phyloP scores from a whole-genome alignment of 1,140 invertebrate species.

The Bombus waltoni region DNA sequence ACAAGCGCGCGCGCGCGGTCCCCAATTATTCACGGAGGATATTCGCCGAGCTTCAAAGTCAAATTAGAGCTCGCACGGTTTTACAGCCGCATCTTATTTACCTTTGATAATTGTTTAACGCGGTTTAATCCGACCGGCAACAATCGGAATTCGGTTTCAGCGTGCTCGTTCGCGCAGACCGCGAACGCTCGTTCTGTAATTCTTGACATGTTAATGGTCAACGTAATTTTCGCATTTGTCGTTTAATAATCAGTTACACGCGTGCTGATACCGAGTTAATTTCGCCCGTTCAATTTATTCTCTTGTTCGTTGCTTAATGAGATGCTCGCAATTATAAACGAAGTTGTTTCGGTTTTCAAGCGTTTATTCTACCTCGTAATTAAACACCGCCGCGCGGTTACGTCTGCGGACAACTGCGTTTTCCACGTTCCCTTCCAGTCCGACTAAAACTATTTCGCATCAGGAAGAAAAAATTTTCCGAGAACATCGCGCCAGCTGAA shows the following conservation, averaged over 20 bases:
- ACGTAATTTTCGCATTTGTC: slow-evolving; percentile 14
- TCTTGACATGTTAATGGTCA: neutral
- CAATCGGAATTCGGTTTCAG: neutral
- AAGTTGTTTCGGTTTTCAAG: slow-evolving; percentile 16
- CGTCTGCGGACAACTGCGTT: neutral
- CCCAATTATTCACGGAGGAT: neutral
- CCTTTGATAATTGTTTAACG: neutral
- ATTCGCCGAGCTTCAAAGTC: neutral
- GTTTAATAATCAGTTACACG: slow-evolving; percentile 26
- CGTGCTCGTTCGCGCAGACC: neutral
- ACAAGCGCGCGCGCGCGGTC: neutral
- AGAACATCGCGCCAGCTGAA: neutral
- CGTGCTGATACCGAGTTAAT: slow-evolving; percentile 4
- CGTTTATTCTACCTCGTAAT: slow-evolving; percentile 1
- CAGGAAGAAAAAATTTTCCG: neutral
- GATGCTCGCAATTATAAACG: slow-evolving; percentile 14
- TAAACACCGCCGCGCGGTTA: neutral
- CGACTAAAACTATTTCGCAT: neutral
- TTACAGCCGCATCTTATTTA: neutral
- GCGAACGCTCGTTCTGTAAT: neutral
- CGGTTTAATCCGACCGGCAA: neutral
- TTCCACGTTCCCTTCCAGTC: too few relatives aligned
- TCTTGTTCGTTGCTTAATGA: slow-evolving; percentile 23
- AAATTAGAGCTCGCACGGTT: neutral
- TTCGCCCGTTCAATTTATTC: slow-evolving; percentile 27